These are phyloP conservation scores for Plagiodera versicolora DNA, from an alignment of 2,888 invertebrate genomes.

Conservation along the genomic window DNA sequence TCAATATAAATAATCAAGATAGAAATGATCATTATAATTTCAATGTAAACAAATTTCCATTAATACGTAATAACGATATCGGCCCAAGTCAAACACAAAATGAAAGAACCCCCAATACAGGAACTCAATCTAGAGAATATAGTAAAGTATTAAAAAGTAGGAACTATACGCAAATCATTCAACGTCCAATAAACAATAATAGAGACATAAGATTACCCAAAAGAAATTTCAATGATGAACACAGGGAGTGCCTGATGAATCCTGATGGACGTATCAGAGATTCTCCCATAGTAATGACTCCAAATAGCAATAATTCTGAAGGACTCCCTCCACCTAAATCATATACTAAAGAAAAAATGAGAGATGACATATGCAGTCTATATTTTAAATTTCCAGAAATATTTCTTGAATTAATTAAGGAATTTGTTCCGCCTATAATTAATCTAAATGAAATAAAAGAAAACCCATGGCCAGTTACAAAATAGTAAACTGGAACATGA, in stretches of 20 bases:
- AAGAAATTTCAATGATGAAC: not conserved
- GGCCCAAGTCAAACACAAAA: not conserved
- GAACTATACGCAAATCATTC: not conserved
- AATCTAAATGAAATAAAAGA: not conserved
- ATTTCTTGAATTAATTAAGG: conserved; percentile 4
- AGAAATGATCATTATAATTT: not conserved
- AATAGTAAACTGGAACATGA: conserved; percentile 1
- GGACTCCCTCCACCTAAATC: not conserved
- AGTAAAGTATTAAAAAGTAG: not conserved
- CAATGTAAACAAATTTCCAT: not conserved
- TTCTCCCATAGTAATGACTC: no score
- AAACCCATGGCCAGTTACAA: not conserved
- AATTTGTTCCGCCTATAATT: not conserved
- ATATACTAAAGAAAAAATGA: not conserved
- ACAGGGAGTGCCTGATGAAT: not conserved
- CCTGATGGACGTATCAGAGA: not conserved
- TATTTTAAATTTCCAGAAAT: not conserved
- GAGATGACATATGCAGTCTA: not conserved
- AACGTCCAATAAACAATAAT: not conserved
- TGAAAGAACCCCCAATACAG: not conserved
- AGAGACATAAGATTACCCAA: not conserved
- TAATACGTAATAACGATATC: not conserved
- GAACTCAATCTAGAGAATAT: not conserved
- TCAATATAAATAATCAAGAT: not conserved
- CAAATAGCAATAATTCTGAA: not conserved